These are phyloP conservation scores for Hafferia zeledoni DNA, from an alignment of 2,797 vertebrate genomes.

Conservation along the genomic window DNA sequence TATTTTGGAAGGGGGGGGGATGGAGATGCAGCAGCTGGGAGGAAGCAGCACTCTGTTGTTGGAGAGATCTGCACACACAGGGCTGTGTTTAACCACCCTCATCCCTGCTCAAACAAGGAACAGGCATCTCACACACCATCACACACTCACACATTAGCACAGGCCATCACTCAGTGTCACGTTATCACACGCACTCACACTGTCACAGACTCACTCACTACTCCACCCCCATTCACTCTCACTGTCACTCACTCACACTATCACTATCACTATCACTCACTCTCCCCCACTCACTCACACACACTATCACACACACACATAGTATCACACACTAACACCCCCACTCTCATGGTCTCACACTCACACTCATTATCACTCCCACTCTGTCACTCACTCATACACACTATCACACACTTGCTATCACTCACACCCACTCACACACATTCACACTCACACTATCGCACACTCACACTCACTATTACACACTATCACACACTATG, in stretches of 20 bases:
- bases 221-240: no score
- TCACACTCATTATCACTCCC: neutral
- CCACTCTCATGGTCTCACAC: no score
- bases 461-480: neutral
- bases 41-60: rapidly evolving
- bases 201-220: neutral
- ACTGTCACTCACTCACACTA: no score
- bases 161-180: neutral
- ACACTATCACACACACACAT: neutral
- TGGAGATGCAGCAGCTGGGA: neutral
- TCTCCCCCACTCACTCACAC: no score
- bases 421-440: neutral
- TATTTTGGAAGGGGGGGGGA: neutral
- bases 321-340: neutral
- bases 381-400: no score
- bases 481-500: neutral
- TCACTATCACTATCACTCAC: neutral
- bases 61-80: neutral
- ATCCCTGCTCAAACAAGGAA: neutral
- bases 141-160: no score
- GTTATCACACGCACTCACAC: neutral
- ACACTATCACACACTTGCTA: neutral
- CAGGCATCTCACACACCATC: neutral
- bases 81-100: neutral
- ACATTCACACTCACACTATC: no score